These are phyloP conservation scores for Meiosimyza platycephala DNA, from an alignment of 2,888 invertebrate species.

Conservation along the genomic window DNA sequence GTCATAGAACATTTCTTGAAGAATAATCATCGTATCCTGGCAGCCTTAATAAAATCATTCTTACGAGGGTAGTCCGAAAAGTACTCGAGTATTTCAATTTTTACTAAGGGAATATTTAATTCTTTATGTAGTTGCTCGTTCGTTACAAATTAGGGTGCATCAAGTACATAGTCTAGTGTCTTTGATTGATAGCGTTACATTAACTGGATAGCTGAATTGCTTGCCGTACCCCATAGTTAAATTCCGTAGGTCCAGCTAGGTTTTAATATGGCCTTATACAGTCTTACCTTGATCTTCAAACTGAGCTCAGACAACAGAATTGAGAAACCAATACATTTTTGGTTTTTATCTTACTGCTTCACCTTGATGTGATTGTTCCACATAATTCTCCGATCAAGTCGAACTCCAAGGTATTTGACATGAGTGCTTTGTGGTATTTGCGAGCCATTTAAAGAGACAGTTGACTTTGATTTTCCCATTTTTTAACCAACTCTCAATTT, in stretches of 20 bases:
- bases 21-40: no score
- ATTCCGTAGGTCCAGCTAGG: slow-evolving; percentile 8
- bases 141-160: slow-evolving; percentile 30
- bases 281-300: slow-evolving; percentile 11
- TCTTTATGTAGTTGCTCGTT: slow-evolving; percentile 23
- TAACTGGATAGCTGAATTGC: slow-evolving; percentile 26
- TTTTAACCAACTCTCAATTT: no score
- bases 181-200: slow-evolving; percentile 34
- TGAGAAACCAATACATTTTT: slow-evolving; percentile 19
- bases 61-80: no score
- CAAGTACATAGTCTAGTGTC: slow-evolving; percentile 13
- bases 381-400: slow-evolving; percentile 14
- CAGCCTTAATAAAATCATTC: no score
- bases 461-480: no score
- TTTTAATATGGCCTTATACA: slow-evolving; percentile 23
- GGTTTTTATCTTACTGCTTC: slow-evolving; percentile 1
- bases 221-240: slow-evolving; percentile 29
- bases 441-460: not conserved
- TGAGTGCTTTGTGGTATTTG: slow-evolving; percentile 1
- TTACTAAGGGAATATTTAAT: slow-evolving; percentile 23
- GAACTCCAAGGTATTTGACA: slow-evolving; percentile 14
- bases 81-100: no score
- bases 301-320: not conserved
- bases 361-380: slow-evolving; percentile 16
- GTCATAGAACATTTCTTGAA: no score